A percentile compares a stretch with the other conserved stretches of the same genome.
These are phyloP conservation scores for Leptarthrus brevirostris DNA, from an alignment of 2,888 invertebrate species.

Conservation along the genomic window DNA sequence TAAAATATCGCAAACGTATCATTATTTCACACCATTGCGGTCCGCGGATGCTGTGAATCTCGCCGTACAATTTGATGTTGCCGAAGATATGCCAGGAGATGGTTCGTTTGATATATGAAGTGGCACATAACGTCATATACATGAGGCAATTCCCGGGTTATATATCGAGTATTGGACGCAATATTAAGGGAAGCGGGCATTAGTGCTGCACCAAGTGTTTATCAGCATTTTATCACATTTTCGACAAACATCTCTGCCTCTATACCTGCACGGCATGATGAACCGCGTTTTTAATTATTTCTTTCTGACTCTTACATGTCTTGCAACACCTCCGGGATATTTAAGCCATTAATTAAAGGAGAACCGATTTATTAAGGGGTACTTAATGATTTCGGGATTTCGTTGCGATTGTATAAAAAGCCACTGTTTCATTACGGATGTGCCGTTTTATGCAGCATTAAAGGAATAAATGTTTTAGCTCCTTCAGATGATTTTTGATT, in stretches of 20 bases:
- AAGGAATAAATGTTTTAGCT: no score
- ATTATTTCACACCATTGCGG: conserved; percentile 61
- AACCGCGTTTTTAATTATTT: conserved; percentile 42
- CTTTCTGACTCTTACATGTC: conserved; percentile 14
- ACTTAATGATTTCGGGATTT: conserved; percentile 19
- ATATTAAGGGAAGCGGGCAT: background rate
- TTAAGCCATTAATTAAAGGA: conserved; percentile 41
- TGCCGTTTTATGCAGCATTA: no score
- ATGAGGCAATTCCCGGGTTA: background rate
- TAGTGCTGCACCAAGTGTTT: conserved; percentile 22
- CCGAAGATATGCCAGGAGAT: conserved; percentile 19
- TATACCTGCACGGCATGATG: conserved; percentile 14
- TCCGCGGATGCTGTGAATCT: conserved; percentile 56
- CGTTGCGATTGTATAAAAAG: conserved; percentile 2
- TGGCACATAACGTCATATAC: conserved; percentile 30
- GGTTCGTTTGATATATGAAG: conserved; percentile 45
- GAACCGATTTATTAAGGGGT: conserved; percentile 36
- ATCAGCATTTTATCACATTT: conserved; percentile 55
- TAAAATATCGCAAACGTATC: conserved; percentile 58
- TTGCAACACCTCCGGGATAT: conserved; percentile 35
- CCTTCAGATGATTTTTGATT: no score
- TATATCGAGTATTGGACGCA: background rate
- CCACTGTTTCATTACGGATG: conserved; percentile 11
- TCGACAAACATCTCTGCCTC: conserved; percentile 47
- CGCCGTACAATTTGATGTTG: conserved; percentile 55